Conservation (phyloP, 37 sponge, comb jelly and placozoan genomes). For the Ephydatia muelleri region DNA sequence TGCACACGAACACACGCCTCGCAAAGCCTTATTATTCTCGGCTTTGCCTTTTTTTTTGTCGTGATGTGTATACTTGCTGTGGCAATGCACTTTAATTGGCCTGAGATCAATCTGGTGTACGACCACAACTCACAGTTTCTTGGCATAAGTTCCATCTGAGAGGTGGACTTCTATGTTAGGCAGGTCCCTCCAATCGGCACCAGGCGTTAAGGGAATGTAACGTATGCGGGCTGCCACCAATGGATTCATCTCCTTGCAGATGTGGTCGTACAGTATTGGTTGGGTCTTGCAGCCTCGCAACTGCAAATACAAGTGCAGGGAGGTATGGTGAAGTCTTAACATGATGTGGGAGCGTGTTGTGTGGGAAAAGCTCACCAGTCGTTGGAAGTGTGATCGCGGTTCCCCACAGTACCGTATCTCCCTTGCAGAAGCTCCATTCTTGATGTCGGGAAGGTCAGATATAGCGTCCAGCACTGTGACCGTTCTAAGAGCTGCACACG, state of each 20-base stretch:
- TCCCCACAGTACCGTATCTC: conserved; percentile 83
- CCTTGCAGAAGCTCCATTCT: conserved; percentile 76
- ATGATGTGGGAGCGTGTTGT: not conserved
- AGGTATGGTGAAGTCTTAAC: not conserved
- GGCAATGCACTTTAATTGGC: not conserved
- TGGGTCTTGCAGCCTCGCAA: conserved; percentile 65
- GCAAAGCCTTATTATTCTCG: conserved; percentile 47
- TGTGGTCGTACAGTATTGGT: conserved; percentile 84
- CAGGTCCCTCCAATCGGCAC: conserved; percentile 95
- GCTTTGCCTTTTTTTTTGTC: conserved; percentile 70
- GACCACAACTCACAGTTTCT: conserved; percentile 66
- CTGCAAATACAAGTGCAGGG: conserved; percentile 7
- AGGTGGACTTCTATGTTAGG: conserved; percentile 83
- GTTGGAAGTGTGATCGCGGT: conserved; percentile 82
- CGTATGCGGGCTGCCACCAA: conserved; percentile 86
- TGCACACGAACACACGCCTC: conserved; percentile 88
- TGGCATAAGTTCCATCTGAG: conserved; percentile 78
- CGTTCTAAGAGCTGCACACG: conserved; percentile 73
- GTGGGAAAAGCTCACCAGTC: conserved; percentile 52
- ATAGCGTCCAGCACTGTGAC: conserved; percentile 92
- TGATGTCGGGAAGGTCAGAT: conserved; percentile 90
- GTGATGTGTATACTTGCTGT: conserved; percentile 77
- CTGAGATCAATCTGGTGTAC: not conserved
- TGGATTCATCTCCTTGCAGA: conserved; percentile 96
- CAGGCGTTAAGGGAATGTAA: conserved; percentile 83